Percentiles rank a stretch among this genome's conserved stretches.
Evolutionary conservation across 2,113 vertebrate genomes (phyloP).

Genomic region (Burhinus bistriatus): DNA sequence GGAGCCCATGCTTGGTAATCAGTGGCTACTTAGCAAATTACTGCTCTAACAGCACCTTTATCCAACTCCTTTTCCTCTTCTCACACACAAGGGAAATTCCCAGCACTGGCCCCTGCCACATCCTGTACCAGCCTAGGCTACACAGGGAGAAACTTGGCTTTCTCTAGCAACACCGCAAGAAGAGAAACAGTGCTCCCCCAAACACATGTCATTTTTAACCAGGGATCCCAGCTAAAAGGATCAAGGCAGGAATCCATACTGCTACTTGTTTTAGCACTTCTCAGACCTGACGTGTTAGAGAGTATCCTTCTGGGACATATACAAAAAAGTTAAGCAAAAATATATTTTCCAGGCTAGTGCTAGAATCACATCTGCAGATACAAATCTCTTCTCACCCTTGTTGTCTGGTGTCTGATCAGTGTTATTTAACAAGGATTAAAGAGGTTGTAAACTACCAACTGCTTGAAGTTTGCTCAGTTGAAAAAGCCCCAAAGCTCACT

Average conservation of each 20-base stretch:
- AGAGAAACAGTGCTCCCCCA: not conserved
- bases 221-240: not conserved
- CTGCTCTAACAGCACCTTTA: not conserved
- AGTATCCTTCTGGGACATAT: not conserved
- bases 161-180: not conserved
- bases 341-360: not conserved
- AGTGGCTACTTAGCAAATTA: not conserved
- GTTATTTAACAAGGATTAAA: not conserved
- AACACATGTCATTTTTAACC: not conserved
- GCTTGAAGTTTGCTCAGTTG: accelerated
- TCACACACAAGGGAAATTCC: not conserved
- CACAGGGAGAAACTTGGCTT: not conserved
- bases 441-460: not conserved
- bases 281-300: not conserved
- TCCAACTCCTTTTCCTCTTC: not conserved
- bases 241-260: not conserved
- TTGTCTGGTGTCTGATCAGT: not conserved
- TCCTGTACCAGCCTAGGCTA: no score
- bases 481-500: not conserved
- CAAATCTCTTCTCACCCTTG: not conserved
- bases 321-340: not conserved
- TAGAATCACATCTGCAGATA: not conserved
- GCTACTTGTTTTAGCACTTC: not conserved
- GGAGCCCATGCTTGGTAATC: not conserved
- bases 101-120: accelerated